These are phyloP conservation scores for Xenentodon cancila DNA, from an alignment of 2,797 vertebrate genomes.

Conservation along the genomic window DNA sequence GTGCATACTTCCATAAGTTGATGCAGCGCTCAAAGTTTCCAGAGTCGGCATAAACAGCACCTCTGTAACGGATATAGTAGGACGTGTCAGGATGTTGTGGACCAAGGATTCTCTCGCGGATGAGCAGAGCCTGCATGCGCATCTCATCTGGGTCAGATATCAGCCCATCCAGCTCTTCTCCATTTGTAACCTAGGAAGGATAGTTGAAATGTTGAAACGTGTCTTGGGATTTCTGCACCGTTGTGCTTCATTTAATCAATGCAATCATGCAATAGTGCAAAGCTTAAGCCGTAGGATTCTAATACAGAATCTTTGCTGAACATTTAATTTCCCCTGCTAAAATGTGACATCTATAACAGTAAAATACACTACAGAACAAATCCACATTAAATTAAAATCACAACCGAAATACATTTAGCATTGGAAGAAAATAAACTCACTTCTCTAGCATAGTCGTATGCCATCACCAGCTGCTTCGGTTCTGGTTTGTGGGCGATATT, in stretches of 20 bases:
- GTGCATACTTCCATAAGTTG: slow-evolving; percentile 97
- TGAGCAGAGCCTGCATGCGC: slow-evolving; percentile 98
- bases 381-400: not conserved
- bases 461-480: slow-evolving; percentile 94
- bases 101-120: slow-evolving; percentile 95
- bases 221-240: not conserved
- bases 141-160: slow-evolving; percentile 98
- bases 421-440: slow-evolving; percentile 59
- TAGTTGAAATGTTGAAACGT: not conserved
- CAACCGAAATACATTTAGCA: not conserved
- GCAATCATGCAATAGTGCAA: too few species aligned
- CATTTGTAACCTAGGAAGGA: slow-evolving; percentile 84
- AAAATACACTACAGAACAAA: not conserved
- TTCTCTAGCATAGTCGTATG: slow-evolving; percentile 96
- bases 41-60: slow-evolving; percentile 97
- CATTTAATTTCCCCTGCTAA: not conserved
- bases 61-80: slow-evolving; percentile 97
- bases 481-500: slow-evolving; percentile 89
- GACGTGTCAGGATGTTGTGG: slow-evolving; percentile 98
- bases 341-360: not conserved
- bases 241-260: not conserved
- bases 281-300: too few species aligned
- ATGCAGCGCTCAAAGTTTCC: slow-evolving; percentile 99
- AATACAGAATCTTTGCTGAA: not conserved
- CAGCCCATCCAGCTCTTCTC: slow-evolving; percentile 93